Percentiles rank a stretch among this genome's conserved stretches.
Conservation (phyloP, 2,113 vertebrate genomes). For the Melanotaenia duboulayi region DNA sequence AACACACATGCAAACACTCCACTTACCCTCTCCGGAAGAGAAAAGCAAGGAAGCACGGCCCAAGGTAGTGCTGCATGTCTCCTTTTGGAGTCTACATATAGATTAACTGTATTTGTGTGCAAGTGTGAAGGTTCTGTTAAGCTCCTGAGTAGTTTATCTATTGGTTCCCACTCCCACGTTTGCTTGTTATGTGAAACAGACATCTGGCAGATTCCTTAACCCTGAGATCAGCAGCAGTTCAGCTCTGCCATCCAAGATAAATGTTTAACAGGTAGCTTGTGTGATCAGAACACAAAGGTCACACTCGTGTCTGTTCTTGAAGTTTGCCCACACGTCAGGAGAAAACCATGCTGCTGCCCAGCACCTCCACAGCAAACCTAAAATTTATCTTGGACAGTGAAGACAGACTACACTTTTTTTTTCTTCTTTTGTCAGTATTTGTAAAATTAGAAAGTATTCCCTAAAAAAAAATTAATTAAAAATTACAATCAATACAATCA, state of each 20-base stretch:
- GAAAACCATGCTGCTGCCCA: background rate
- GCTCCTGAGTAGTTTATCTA: conserved; percentile 28
- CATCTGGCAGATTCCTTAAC: conserved; percentile 35
- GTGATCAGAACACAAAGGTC: conserved; percentile 75
- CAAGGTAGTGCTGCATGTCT: conserved; percentile 2
- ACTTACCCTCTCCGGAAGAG: conserved; percentile 19
- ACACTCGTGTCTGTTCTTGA: conserved; percentile 14
- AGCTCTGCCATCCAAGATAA: conserved; percentile 71
- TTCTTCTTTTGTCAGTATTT: background rate
- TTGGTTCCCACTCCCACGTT: conserved; percentile 19
- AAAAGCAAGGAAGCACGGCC: conserved; percentile 7
- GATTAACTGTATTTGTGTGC: conserved; percentile 11
- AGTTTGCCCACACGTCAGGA: conserved; percentile 18
- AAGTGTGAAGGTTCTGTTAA: conserved; percentile 4
- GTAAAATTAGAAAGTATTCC: background rate
- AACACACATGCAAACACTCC: conserved; percentile 24
- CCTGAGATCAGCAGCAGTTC: conserved; percentile 20
- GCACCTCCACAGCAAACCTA: background rate
- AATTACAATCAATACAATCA: too few species aligned
- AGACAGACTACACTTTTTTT: background rate
- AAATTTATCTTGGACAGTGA: background rate
- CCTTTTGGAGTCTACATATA: background rate
- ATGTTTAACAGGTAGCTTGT: conserved; percentile 76
- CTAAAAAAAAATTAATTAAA: background rate
- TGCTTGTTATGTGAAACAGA: conserved; percentile 18